A percentile compares a stretch with the other conserved stretches of the same genome.
Evolutionary conservation across 2,797 vertebrate species (phyloP).

Genomic region (Sebastolobus altivelis): DNA sequence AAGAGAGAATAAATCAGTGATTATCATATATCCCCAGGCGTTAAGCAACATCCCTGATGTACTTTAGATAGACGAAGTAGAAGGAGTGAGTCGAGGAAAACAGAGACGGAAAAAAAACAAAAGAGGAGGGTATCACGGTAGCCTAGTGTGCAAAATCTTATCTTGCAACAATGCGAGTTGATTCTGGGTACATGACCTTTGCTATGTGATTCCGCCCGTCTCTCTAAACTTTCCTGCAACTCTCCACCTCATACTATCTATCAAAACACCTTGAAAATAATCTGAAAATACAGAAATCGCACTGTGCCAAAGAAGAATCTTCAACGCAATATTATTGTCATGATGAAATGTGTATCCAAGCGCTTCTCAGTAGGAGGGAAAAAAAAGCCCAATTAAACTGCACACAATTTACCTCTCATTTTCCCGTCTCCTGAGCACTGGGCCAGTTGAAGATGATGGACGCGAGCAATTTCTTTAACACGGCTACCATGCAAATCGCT

Average conservation of each 20-base stretch:
- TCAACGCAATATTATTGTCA: slow-evolving; percentile 20
- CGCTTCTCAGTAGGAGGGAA: slow-evolving; percentile 23
- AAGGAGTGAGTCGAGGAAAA: slow-evolving; percentile 12
- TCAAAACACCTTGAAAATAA: slow-evolving; percentile 19
- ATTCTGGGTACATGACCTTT: slow-evolving; percentile 33
- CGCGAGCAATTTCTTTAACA: slow-evolving; percentile 76
- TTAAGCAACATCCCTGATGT: slow-evolving; percentile 48
- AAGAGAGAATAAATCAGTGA: slow-evolving; percentile 67
- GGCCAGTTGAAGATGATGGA: slow-evolving; percentile 76
- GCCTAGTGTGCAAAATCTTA: slow-evolving; percentile 12
- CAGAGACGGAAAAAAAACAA: neutral
- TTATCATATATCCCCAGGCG: slow-evolving; percentile 61
- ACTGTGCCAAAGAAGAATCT: neutral
- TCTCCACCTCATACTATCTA: neutral
- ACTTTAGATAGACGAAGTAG: slow-evolving; percentile 27
- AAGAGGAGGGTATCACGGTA: neutral
- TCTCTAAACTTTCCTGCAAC: slow-evolving; percentile 11
- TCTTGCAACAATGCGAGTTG: neutral
- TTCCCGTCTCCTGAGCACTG: slow-evolving; percentile 59
- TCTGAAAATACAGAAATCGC: slow-evolving; percentile 15
- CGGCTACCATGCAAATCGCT: slow-evolving; percentile 75
- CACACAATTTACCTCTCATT: slow-evolving; percentile 76
- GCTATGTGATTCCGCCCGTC: neutral
- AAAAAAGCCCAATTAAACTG: slow-evolving; percentile 63
- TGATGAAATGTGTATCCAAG: slow-evolving; percentile 31